Evolutionary conservation across 2,113 vertebrate genomes (phyloP).

Genomic region (Mustela nigripes): DNA sequence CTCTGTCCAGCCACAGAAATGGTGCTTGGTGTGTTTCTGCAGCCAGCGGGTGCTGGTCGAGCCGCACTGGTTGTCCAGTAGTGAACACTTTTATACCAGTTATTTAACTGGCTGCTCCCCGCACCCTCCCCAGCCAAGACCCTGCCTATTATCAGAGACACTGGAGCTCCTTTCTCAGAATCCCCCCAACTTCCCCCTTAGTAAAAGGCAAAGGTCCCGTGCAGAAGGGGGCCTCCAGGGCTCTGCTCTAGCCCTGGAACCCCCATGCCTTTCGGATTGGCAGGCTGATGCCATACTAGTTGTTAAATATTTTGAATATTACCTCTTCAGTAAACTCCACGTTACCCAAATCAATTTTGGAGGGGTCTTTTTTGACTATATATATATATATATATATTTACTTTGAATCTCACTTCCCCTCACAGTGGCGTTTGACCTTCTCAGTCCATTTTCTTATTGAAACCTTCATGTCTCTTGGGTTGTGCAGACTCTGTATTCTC

Average conservation of each 20-base stretch:
- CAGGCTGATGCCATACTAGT: not conserved
- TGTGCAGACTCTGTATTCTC: accelerated
- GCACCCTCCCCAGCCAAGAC: not conserved
- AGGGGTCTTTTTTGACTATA: not conserved
- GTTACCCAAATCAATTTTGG: not conserved
- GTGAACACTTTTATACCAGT: not conserved
- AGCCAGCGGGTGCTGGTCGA: not conserved
- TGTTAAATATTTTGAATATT: not conserved
- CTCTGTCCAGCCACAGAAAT: not conserved
- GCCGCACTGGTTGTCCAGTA: too few species aligned
- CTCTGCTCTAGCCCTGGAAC: not conserved
- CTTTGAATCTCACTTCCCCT: not conserved
- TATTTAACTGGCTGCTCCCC: not conserved
- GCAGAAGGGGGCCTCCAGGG: not conserved
- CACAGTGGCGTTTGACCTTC: not conserved
- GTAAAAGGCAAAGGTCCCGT: not conserved
- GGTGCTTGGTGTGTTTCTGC: too few species aligned
- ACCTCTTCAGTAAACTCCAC: not conserved
- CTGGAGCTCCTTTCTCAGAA: not conserved
- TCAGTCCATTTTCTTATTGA: not conserved
- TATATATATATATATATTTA: not conserved
- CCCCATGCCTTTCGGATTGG: not conserved
- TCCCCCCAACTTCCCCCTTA: not conserved
- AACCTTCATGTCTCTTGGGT: not conserved
- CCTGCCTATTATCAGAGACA: not conserved